Conservation (phyloP, 2,113 vertebrate species). For the Bos indicus region DNA sequence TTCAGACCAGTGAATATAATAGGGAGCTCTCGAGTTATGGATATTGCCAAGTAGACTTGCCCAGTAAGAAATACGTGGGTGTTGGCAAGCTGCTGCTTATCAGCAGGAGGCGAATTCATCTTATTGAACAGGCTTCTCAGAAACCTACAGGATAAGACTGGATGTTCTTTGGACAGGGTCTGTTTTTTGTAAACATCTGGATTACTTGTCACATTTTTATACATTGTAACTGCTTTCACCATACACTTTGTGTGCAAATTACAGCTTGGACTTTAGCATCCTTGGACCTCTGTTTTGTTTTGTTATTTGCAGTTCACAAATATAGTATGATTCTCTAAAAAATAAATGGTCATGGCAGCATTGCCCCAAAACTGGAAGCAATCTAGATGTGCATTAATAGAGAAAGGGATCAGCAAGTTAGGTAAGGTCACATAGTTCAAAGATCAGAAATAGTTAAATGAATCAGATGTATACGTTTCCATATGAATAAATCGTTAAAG, state of each 20-base stretch:
- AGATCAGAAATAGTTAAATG: background rate
- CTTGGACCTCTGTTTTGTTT: slow-evolving; percentile 29
- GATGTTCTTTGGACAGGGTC: slow-evolving; percentile 5
- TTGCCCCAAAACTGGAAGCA: background rate
- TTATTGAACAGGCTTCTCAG: slow-evolving; percentile 49
- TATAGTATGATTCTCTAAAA: no score
- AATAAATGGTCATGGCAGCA: background rate
- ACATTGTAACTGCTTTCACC: slow-evolving; percentile 30
- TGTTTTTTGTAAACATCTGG: background rate
- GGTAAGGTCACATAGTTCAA: background rate
- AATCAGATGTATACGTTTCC: background rate
- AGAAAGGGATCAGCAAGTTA: background rate
- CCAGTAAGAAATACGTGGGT: background rate
- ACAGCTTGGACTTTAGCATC: slow-evolving; percentile 55
- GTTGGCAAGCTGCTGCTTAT: slow-evolving; percentile 18
- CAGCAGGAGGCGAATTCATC: slow-evolving; percentile 39
- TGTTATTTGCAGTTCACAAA: background rate
- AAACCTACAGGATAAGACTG: background rate
- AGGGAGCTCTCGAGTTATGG: slow-evolving; percentile 1
- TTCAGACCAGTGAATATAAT: slow-evolving; percentile 63
- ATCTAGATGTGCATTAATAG: background rate
- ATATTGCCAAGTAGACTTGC: slow-evolving; percentile 37
- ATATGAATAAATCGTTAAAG: background rate
- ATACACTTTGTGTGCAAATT: slow-evolving; percentile 45
- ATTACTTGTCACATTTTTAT: slow-evolving; percentile 42